These are phyloP conservation scores for Dipodomys ordii DNA, from an alignment of 2,113 vertebrate genomes.

Conservation along the genomic window DNA sequence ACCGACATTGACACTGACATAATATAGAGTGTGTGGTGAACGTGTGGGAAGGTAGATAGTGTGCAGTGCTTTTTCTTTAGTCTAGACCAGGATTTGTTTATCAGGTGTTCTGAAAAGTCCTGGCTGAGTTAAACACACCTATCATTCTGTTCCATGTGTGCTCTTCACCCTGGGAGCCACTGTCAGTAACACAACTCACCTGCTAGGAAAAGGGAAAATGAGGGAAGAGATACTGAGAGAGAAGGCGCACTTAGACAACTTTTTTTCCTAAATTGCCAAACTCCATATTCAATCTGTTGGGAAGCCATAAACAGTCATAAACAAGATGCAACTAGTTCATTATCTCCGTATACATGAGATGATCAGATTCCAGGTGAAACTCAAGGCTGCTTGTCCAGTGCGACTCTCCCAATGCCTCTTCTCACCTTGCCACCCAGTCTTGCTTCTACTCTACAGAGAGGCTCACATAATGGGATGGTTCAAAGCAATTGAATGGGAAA, in stretches of 20 bases:
- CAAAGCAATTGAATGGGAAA: background rate
- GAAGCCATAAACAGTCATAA: background rate
- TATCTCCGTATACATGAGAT: background rate
- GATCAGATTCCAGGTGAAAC: background rate
- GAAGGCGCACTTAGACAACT: background rate
- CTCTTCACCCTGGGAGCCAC: background rate
- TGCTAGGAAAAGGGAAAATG: background rate
- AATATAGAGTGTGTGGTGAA: background rate
- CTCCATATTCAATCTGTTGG: background rate
- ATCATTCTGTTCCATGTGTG: background rate
- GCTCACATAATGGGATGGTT: background rate
- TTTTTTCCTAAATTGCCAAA: background rate
- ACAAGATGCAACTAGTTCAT: background rate
- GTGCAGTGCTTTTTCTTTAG: background rate
- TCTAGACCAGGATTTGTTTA: slow-evolving; percentile 20
- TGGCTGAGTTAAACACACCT: background rate
- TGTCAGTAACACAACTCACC: background rate
- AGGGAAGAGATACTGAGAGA: background rate
- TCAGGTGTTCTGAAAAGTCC: background rate
- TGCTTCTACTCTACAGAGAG: background rate
- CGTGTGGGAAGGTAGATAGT: background rate
- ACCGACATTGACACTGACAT: slow-evolving; percentile 29
- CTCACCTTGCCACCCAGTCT: background rate
- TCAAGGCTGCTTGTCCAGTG: background rate
- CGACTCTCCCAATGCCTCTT: background rate